These are phyloP conservation scores for Linepithema humile DNA, from an alignment of 1,140 invertebrate species.

Conservation along the genomic window DNA sequence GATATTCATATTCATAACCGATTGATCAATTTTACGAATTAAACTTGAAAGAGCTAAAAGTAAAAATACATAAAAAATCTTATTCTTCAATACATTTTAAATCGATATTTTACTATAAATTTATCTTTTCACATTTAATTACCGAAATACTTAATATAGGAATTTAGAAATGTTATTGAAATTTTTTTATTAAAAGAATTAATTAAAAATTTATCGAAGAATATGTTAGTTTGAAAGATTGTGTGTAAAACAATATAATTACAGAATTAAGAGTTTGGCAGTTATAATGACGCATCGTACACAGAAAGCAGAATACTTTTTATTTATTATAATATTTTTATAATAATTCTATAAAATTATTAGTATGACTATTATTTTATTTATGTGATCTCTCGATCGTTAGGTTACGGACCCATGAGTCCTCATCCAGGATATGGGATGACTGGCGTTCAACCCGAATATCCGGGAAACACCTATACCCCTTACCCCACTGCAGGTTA, in stretches of 20 bases:
- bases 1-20: neutral
- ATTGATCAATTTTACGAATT: neutral
- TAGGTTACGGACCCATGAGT: slow-evolving; percentile 92
- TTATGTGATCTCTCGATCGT: slow-evolving; percentile 35
- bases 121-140: slow-evolving; percentile 16
- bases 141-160: neutral
- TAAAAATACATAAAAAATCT: neutral
- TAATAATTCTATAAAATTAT: neutral
- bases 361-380: neutral
- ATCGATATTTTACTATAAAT: neutral
- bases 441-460: slow-evolving; percentile 89
- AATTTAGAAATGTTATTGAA: neutral
- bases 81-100: neutral
- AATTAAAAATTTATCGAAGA: neutral
- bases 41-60: neutral
- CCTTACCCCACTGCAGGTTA: slow-evolving; percentile 87
- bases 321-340: neutral
- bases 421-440: slow-evolving; percentile 93
- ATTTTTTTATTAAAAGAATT: neutral
- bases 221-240: neutral
- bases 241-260: neutral
- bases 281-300: neutral
- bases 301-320: neutral
- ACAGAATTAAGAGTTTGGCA: neutral
- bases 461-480: slow-evolving; percentile 91